Percentiles rank a stretch among this genome's conserved stretches.
Conservation (phyloP, 2,888 invertebrate genomes). For the Atethmia centrago region DNA sequence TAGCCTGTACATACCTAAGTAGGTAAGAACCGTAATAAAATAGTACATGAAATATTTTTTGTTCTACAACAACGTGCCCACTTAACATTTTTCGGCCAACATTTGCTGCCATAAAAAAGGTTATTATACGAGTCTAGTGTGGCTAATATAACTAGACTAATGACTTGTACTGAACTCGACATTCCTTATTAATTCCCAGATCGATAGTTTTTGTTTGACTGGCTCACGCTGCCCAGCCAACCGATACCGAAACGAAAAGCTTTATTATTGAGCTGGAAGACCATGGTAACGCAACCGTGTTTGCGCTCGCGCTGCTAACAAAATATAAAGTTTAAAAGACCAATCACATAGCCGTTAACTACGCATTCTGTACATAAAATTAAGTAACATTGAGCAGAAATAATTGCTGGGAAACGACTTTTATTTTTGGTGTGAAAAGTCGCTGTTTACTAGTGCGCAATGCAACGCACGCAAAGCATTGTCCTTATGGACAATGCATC, state of each 20-base stretch:
- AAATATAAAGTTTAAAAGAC: neutral
- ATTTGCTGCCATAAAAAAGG: constrained; percentile 40
- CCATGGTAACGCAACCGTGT: too few relatives aligned
- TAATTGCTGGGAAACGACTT: neutral
- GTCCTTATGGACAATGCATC: neutral
- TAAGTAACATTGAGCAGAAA: too few relatives aligned
- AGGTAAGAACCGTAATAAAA: constrained; percentile 36
- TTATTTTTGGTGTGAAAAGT: neutral
- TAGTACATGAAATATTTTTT: constrained; percentile 34
- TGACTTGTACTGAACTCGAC: constrained; percentile 31
- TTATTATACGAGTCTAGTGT: constrained; percentile 35
- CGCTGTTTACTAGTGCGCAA: neutral
- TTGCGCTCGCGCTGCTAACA: too few relatives aligned
- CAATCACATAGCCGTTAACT: too few relatives aligned
- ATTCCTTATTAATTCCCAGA: constrained; percentile 35
- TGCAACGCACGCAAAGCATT: neutral
- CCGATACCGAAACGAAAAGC: constrained; percentile 53
- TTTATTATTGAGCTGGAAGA: neutral
- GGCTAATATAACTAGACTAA: constrained; percentile 29
- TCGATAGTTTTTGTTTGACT: constrained; percentile 45
- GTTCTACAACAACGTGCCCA: constrained; percentile 35
- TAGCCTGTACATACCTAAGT: constrained; percentile 18
- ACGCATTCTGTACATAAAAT: too few relatives aligned
- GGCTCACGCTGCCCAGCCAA: constrained; percentile 53
- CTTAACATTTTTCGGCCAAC: constrained; percentile 39